phyloP scores from a whole-genome alignment of 1,140 invertebrate genomes.

The Pachypsylla venusta region DNA sequence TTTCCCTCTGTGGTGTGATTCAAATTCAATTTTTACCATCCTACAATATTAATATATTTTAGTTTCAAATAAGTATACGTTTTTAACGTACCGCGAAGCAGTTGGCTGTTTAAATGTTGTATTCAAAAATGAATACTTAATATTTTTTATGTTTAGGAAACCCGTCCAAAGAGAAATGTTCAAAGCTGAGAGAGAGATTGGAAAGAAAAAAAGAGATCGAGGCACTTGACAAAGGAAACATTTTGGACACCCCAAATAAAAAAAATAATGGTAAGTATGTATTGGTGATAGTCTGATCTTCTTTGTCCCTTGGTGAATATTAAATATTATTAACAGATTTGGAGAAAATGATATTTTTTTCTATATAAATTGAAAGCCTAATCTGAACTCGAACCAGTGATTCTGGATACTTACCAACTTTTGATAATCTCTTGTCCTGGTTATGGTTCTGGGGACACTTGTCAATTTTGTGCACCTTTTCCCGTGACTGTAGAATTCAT shows the following conservation, averaged over 20 bases:
- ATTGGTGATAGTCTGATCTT: no score
- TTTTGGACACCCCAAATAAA: not conserved
- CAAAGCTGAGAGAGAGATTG: not conserved
- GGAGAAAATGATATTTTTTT: not conserved
- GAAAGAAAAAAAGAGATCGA: not conserved
- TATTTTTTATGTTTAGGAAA: not conserved
- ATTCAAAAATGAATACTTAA: not conserved
- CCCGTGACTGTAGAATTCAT: no score
- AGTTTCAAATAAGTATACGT: not conserved
- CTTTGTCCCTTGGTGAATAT: no score
- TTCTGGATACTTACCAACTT: not conserved
- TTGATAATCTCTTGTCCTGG: not conserved
- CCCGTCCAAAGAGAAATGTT: not conserved
- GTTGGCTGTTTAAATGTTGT: not conserved
- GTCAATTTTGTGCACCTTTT: no score
- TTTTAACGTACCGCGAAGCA: not conserved
- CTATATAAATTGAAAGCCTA: not conserved
- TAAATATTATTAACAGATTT: not conserved
- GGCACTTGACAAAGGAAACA: not conserved
- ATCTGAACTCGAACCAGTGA: not conserved
- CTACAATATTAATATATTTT: not conserved
- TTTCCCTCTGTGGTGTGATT: not conserved
- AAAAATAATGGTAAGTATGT: not conserved
- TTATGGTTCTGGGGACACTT: not conserved
- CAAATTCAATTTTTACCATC: not conserved